Conservation (phyloP, 2,113 vertebrate species). For the Eublepharis macularius region DNA sequence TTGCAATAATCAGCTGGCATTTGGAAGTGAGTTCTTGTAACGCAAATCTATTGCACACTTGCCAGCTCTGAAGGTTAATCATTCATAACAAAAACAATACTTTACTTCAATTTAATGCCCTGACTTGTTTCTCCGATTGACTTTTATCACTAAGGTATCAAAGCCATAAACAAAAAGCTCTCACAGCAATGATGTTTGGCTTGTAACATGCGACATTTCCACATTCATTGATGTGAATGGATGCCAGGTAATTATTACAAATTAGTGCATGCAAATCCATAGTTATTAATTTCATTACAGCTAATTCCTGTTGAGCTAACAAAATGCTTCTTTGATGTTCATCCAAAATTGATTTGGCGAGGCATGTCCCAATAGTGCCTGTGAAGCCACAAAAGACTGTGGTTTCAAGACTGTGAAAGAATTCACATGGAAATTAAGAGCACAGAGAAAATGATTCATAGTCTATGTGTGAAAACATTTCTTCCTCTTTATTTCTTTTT, state of each 20-base stretch:
- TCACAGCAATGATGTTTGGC: not conserved
- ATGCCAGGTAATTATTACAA: constrained; percentile 4
- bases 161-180: not conserved
- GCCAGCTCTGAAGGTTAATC: not conserved
- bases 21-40: not conserved
- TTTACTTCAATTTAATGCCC: not conserved
- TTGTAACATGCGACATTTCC: not conserved
- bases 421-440: not conserved
- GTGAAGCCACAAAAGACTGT: not conserved
- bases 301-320: constrained; percentile 3
- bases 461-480: not conserved
- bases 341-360: not conserved
- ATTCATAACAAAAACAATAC: not conserved
- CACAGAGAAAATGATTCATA: not conserved
- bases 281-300: constrained; percentile 6
- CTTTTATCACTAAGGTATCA: not conserved
- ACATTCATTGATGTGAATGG: not conserved
- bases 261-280: not conserved
- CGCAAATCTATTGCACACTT: not conserved
- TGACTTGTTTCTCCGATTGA: not conserved
- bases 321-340: not conserved
- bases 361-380: not conserved
- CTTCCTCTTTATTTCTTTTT: too few species aligned
- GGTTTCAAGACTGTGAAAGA: not conserved
- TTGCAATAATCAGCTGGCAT: not conserved